phyloP scores from a whole-genome alignment of 2,888 invertebrate genomes.

The Anticlea derivata region DNA sequence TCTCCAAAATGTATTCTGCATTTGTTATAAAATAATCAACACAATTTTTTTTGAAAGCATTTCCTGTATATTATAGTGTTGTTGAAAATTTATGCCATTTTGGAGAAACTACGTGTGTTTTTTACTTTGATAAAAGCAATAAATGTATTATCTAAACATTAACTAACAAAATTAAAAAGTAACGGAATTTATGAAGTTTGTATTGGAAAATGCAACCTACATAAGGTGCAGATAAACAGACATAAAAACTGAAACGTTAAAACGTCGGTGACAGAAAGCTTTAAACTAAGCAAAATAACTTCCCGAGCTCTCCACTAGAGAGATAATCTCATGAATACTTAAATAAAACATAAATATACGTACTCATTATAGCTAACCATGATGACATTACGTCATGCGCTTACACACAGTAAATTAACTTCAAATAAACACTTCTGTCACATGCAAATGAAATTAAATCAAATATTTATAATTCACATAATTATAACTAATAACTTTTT shows the following conservation, averaged over 20 bases:
- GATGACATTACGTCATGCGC: slow-evolving; percentile 68
- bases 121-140: slow-evolving; percentile 31
- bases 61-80: too few species aligned
- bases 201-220: slow-evolving; percentile 30
- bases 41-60: too few species aligned
- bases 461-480: slow-evolving; percentile 13
- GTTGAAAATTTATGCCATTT: slow-evolving; percentile 7
- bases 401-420: slow-evolving; percentile 52
- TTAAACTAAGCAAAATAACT: slow-evolving; percentile 62
- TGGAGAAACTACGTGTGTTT: slow-evolving; percentile 40
- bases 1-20: slow-evolving; percentile 21
- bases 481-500: not conserved
- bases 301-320: slow-evolving; percentile 84
- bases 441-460: slow-evolving; percentile 58
- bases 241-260: slow-evolving; percentile 53
- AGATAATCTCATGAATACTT: slow-evolving; percentile 63
- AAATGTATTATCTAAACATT: slow-evolving; percentile 33
- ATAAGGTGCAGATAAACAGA: slow-evolving; percentile 56
- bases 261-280: slow-evolving; percentile 74
- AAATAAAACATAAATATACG: slow-evolving; percentile 46
- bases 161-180: slow-evolving; percentile 5
- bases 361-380: slow-evolving; percentile 45
- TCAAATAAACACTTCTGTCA: slow-evolving; percentile 58
- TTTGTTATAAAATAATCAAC: too few species aligned
- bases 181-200: slow-evolving; percentile 19